Conservation (phyloP, 1,140 invertebrate genomes). For the Leucophenga varia region DNA sequence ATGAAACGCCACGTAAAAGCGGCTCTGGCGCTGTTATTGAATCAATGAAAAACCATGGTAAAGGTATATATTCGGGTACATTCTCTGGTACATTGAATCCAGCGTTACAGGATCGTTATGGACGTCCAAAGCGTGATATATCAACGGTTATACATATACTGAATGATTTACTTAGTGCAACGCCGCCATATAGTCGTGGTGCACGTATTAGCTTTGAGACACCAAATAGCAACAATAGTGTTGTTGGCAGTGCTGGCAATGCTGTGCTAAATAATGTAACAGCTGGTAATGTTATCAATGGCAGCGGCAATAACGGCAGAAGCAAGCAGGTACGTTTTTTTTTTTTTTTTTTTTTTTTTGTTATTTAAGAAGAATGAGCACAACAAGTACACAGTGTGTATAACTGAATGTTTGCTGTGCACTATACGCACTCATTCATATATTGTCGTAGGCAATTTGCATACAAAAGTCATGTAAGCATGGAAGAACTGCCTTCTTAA, state of each 20-base stretch:
- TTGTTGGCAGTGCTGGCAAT: background rate
- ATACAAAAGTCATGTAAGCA: too few species aligned
- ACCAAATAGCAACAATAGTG: conserved; percentile 23
- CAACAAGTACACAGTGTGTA: too few species aligned
- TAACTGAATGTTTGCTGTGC: too few species aligned
- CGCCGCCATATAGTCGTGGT: conserved; percentile 63
- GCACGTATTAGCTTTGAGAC: conserved; percentile 58
- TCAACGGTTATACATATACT: conserved; percentile 94
- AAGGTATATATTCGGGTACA: conserved; percentile 83
- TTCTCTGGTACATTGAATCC: conserved; percentile 88
- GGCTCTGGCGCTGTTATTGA: conserved; percentile 86
- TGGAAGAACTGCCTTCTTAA: too few species aligned
- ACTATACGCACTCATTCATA: too few species aligned
- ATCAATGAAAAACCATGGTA: conserved; percentile 90
- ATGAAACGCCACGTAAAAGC: conserved; percentile 57
- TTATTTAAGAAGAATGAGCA: too few species aligned
- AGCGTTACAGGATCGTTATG: conserved; percentile 87
- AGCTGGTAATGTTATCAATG: background rate
- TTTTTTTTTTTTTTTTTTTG: too few species aligned
- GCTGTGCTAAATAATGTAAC: background rate
- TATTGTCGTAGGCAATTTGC: too few species aligned
- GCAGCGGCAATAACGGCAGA: conserved; percentile 3
- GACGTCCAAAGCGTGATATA: conserved; percentile 87
- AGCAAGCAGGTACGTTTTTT: conserved; percentile 28
- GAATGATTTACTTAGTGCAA: conserved; percentile 88